Evolutionary conservation across 2,888 invertebrate species (phyloP).

Genomic region (Leptogaster cylindrica): DNA sequence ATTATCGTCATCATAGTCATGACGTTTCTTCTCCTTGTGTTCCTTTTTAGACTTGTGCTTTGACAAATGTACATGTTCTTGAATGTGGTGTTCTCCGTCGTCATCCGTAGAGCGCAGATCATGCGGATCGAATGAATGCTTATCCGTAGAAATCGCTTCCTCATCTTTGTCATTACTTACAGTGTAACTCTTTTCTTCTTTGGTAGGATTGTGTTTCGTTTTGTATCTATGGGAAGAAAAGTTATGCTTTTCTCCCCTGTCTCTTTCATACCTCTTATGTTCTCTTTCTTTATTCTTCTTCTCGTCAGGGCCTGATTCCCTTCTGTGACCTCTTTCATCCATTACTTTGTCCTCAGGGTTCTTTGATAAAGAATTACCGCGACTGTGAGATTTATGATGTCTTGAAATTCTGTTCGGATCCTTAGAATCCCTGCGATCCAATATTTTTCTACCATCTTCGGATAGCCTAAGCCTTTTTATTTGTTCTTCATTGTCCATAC

Average conservation of each 20-base stretch:
- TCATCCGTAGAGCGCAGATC: conserved; percentile 68
- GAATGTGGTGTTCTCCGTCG: conserved; percentile 66
- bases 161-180: conserved; percentile 40
- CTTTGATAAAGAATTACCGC: conserved; percentile 42
- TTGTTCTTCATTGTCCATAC: conserved; percentile 56
- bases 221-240: conserved; percentile 47
- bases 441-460: conserved; percentile 63
- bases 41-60: conserved; percentile 57
- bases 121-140: conserved; percentile 67
- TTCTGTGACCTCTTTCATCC: conserved; percentile 54
- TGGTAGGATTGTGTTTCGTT: conserved; percentile 52
- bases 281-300: conserved; percentile 56
- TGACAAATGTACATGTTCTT: conserved; percentile 55
- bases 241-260: conserved; percentile 46
- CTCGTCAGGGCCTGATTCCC: conserved; percentile 52
- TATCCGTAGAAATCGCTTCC: conserved; percentile 59
- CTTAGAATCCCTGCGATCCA: conserved; percentile 75
- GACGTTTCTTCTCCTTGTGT: conserved; percentile 59
- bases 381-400: conserved; percentile 51
- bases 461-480: conserved; percentile 69
- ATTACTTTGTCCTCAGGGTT: conserved; percentile 44
- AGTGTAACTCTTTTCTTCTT: conserved; percentile 19
- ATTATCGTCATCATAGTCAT: conserved; percentile 49
- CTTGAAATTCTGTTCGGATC: conserved; percentile 62
- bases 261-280: conserved; percentile 49